Conservation (phyloP, 2,797 vertebrate species). For the Sebastes jordani region DNA sequence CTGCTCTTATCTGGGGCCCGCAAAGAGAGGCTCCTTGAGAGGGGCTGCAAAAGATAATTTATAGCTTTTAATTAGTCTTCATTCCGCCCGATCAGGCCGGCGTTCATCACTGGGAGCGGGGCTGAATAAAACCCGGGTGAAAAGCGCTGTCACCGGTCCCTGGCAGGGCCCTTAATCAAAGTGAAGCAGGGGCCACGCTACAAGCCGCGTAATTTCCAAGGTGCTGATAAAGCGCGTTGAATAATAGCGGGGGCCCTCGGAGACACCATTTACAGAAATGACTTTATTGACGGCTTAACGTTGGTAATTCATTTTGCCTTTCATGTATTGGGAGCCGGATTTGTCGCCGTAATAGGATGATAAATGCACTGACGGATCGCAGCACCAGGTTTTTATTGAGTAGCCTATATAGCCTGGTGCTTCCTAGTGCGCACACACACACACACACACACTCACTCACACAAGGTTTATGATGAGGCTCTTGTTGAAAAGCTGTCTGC, state of each 20-base stretch:
- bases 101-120: slow-evolving; percentile 90
- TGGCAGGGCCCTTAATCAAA: slow-evolving; percentile 99
- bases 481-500: slow-evolving; percentile 18
- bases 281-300: slow-evolving; percentile 99
- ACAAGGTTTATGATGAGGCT: slow-evolving; percentile 9
- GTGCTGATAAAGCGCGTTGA: slow-evolving; percentile 98
- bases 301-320: slow-evolving; percentile 98
- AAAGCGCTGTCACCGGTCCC: slow-evolving; percentile 92
- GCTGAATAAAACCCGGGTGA: slow-evolving; percentile 85
- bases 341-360: slow-evolving; percentile 98
- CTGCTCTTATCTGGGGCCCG: slow-evolving; percentile 91
- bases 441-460: background rate
- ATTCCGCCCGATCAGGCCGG: slow-evolving; percentile 96
- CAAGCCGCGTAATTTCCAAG: slow-evolving; percentile 91
- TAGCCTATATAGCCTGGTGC: slow-evolving; percentile 66
- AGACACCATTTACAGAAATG: slow-evolving; percentile 99
- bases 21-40: slow-evolving; percentile 79
- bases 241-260: slow-evolving; percentile 93
- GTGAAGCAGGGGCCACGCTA: slow-evolving; percentile 89
- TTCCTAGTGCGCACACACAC: background rate
- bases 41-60: slow-evolving; percentile 92
- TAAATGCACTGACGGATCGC: slow-evolving; percentile 93
- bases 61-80: slow-evolving; percentile 99
- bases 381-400: slow-evolving; percentile 92
- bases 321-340: slow-evolving; percentile 92